Conservation (phyloP, 2,113 vertebrate species). For the Tapirus terrestris region DNA sequence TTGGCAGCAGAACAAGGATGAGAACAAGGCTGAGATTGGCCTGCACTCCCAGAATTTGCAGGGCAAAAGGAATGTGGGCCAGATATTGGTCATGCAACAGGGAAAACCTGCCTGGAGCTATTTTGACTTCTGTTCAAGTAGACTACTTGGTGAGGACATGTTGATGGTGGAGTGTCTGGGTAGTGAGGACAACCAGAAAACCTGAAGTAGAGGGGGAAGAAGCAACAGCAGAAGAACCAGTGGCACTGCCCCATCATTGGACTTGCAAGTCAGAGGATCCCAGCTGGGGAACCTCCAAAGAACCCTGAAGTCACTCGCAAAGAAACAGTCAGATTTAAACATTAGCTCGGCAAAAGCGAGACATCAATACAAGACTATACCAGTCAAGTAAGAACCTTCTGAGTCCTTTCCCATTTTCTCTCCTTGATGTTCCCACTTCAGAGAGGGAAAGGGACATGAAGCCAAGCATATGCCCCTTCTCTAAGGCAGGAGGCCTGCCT, state of each 20-base stretch:
- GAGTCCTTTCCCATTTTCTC: background rate
- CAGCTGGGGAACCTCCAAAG: background rate
- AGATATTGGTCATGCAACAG: background rate
- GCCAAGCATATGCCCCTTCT: background rate
- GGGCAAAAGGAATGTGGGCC: background rate
- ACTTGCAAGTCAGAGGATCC: background rate
- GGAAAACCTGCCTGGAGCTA: background rate
- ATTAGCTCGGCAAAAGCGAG: background rate
- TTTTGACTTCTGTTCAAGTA: background rate
- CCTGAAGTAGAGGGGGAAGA: background rate
- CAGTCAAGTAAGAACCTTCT: background rate
- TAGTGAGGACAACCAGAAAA: background rate
- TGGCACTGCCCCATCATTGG: background rate
- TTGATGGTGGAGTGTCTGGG: background rate
- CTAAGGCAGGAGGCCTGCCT: background rate
- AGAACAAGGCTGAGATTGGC: background rate
- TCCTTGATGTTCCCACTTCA: background rate
- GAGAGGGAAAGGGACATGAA: background rate
- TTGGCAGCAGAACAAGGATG: background rate
- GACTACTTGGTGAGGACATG: background rate
- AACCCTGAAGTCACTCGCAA: background rate
- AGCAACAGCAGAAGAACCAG: background rate
- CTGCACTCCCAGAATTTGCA: background rate
- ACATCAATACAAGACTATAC: background rate
- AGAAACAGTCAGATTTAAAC: background rate